phyloP scores from a whole-genome alignment of 2,113 vertebrate species.

The Hoplias malabaricus region DNA sequence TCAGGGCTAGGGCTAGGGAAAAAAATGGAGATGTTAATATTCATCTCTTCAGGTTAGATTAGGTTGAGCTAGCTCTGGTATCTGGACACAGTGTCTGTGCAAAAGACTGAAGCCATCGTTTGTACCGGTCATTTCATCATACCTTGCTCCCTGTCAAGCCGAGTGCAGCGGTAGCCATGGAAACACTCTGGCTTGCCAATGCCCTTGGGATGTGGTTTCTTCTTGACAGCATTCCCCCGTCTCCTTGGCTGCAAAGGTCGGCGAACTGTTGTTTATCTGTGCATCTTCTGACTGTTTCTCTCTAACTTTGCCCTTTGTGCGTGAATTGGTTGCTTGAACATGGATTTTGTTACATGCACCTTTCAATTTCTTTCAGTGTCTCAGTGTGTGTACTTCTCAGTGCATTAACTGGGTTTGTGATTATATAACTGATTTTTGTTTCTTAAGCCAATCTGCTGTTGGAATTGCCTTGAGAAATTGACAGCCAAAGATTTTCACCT shows the following conservation, averaged over 20 bases:
- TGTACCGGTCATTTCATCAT: slow-evolving; percentile 57
- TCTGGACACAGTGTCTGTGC: slow-evolving; percentile 48
- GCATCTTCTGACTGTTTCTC: slow-evolving; percentile 40
- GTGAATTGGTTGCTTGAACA: background rate
- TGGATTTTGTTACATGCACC: background rate
- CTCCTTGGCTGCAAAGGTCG: slow-evolving; percentile 63
- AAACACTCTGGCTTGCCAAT: slow-evolving; percentile 61
- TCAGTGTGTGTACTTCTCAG: background rate
- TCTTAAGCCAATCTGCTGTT: background rate
- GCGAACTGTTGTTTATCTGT: slow-evolving; percentile 63
- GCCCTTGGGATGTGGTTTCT: slow-evolving; percentile 68
- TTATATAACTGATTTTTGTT: background rate
- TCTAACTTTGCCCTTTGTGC: slow-evolving; percentile 29
- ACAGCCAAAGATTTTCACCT: too few species aligned
- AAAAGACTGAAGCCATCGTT: slow-evolving; percentile 43
- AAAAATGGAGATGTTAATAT: slow-evolving; percentile 47
- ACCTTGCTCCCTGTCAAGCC: slow-evolving; percentile 62
- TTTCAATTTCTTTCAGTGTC: background rate
- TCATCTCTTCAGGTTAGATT: slow-evolving; percentile 46
- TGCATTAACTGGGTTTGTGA: background rate
- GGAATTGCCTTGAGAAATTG: background rate
- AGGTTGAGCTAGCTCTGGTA: slow-evolving; percentile 43
- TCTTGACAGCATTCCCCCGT: slow-evolving; percentile 67
- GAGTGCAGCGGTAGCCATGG: slow-evolving; percentile 66
- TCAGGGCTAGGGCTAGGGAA: background rate